phyloP scores from a whole-genome alignment of 1,140 invertebrate species.

The Zaprionus capensis region DNA sequence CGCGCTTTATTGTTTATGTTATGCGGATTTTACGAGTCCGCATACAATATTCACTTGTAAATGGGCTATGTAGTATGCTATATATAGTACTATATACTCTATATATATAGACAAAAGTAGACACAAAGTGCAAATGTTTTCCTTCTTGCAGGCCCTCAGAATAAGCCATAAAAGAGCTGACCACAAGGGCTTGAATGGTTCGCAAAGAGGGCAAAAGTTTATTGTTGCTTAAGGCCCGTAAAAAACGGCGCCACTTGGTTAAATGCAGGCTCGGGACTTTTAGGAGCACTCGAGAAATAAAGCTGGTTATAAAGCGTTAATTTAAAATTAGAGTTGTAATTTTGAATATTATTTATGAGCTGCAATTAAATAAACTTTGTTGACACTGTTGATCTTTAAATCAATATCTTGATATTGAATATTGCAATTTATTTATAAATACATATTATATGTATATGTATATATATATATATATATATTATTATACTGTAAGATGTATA shows the following conservation, averaged over 20 bases:
- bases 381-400: neutral
- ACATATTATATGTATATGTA: too few species aligned
- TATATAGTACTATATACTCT: slow-evolving; percentile 11
- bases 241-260: slow-evolving; percentile 13
- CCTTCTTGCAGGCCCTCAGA: slow-evolving; percentile 14
- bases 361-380: neutral
- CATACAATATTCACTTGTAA: slow-evolving; percentile 16
- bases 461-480: neutral
- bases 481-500: neutral
- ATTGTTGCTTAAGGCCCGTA: slow-evolving; percentile 27
- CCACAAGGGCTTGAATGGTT: slow-evolving; percentile 33
- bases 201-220: slow-evolving; percentile 30
- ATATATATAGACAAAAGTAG: slow-evolving; percentile 21
- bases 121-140: slow-evolving; percentile 44
- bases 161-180: slow-evolving; percentile 19
- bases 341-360: neutral
- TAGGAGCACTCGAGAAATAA: neutral
- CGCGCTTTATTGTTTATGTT: slow-evolving; percentile 33
- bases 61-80: neutral
- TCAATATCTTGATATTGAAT: too few species aligned
- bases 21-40: slow-evolving; percentile 33
- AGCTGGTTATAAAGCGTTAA: neutral
- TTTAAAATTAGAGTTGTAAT: neutral
- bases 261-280: neutral
- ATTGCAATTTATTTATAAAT: neutral